Conservation (phyloP, 1,140 invertebrate species). For the Drosophila ficusphila region DNA sequence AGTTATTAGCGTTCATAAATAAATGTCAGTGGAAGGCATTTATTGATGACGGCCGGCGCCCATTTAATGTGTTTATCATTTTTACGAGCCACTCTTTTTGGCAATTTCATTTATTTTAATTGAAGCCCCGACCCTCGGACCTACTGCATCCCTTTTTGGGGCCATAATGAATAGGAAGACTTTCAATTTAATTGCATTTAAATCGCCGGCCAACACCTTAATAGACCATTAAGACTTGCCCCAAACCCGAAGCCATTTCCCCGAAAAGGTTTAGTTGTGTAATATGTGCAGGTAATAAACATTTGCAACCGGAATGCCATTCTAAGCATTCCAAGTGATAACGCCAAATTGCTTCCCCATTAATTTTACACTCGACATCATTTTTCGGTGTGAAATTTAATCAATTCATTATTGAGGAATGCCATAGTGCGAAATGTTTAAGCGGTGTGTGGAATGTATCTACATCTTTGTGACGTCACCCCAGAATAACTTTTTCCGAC, state of each 20-base stretch:
- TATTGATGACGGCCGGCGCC: conserved; percentile 48
- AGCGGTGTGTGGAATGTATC: conserved; percentile 2
- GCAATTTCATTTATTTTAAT: conserved; percentile 75
- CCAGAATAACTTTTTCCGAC: background rate
- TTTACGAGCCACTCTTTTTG: conserved; percentile 40
- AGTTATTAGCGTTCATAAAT: conserved; percentile 75
- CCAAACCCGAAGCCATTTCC: background rate
- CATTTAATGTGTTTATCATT: conserved; percentile 56
- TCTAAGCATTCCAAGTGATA: conserved; percentile 48
- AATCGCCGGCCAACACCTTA: conserved; percentile 66
- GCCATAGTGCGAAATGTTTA: background rate
- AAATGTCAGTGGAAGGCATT: conserved; percentile 52
- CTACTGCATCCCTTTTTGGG: background rate
- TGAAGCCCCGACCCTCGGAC: conserved; percentile 24
- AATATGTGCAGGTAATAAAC: conserved; percentile 68
- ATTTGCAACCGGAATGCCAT: conserved; percentile 55
- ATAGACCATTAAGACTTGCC: conserved; percentile 65
- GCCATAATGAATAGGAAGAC: conserved; percentile 43
- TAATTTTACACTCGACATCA: conserved; percentile 36
- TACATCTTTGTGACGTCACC: background rate
- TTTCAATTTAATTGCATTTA: conserved; percentile 75
- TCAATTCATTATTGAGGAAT: conserved; percentile 57
- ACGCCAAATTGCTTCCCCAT: conserved; percentile 27
- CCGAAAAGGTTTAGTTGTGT: conserved; percentile 49
- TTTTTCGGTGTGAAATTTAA: conserved; percentile 52